Conservation (phyloP, 1,140 invertebrate genomes). For the Formica selysi region DNA sequence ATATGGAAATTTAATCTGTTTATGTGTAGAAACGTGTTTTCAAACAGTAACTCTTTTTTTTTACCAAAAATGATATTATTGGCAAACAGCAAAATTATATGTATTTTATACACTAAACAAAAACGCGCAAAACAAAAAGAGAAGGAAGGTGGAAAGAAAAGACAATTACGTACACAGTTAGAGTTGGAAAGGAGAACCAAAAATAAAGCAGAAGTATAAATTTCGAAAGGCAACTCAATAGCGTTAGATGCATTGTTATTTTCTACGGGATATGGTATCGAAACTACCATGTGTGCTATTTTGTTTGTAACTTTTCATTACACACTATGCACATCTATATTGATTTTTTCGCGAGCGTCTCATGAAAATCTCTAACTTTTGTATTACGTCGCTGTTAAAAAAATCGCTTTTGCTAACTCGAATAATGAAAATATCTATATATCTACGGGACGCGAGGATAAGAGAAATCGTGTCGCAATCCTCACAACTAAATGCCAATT, state of each 20-base stretch:
- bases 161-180: background rate
- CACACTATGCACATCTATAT: background rate
- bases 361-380: conserved; percentile 63
- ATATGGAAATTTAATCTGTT: conserved; percentile 5
- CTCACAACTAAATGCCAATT: conserved; percentile 68
- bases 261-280: background rate
- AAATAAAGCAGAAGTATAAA: background rate
- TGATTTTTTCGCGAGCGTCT: conserved; percentile 13
- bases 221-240: background rate
- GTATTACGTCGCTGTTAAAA: conserved; percentile 51
- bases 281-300: background rate
- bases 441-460: conserved; percentile 29
- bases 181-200: conserved; percentile 14
- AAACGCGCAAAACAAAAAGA: background rate
- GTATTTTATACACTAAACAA: background rate
- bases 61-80: background rate
- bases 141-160: background rate
- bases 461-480: conserved; percentile 12
- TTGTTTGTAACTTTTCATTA: background rate
- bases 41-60: background rate
- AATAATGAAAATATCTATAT: background rate
- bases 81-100: background rate
- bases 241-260: background rate
- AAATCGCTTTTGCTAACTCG: conserved; percentile 50
- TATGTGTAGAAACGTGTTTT: background rate